Evolutionary conservation across 2,797 vertebrate genomes (phyloP).

Genomic region (Ambastaia sidthimunki): DNA sequence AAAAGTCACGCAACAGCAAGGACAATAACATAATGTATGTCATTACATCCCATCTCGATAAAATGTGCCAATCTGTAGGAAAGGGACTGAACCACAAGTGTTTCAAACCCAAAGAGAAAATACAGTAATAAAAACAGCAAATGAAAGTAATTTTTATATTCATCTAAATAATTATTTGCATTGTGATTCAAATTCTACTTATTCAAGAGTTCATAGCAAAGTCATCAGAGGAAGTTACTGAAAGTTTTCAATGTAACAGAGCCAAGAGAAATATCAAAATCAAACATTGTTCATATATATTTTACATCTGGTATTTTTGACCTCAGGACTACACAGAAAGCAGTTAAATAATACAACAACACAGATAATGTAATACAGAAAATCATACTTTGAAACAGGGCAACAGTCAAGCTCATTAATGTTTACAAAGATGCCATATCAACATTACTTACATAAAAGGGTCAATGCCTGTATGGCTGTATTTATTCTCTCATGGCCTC

Average conservation of each 20-base stretch:
- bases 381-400: not conserved
- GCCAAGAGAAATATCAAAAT: not conserved
- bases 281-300: too few species aligned
- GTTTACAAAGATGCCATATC: not conserved
- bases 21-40: constrained; percentile 8
- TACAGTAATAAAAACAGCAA: constrained; percentile 1
- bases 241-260: not conserved
- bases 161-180: not conserved
- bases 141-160: not conserved
- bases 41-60: not conserved
- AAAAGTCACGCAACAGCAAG: constrained; percentile 9
- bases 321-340: not conserved
- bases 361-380: not conserved
- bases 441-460: not conserved
- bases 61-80: constrained; percentile 4
- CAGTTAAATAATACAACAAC: not conserved
- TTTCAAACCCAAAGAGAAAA: not conserved
- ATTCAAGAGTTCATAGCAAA: too few species aligned
- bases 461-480: not conserved
- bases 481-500: constrained; percentile 6
- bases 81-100: not conserved
- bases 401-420: constrained; percentile 9
- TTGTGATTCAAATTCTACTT: not conserved
- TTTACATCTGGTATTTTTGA: not conserved
- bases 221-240: not conserved